Conservation (phyloP, 2,888 invertebrate species). For the Sipha maydis region DNA sequence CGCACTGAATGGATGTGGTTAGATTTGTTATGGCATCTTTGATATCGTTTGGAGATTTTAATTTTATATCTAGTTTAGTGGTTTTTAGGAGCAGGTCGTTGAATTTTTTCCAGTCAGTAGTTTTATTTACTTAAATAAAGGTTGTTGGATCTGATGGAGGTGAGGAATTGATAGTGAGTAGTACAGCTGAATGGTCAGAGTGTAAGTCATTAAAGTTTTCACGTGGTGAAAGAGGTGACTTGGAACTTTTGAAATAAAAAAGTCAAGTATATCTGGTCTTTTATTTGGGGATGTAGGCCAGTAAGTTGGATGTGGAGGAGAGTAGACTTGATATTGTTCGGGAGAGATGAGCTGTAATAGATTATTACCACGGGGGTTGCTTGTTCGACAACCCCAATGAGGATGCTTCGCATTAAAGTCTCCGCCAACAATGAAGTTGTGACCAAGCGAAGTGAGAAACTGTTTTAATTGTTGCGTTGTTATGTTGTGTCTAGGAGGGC, state of each 20-base stretch:
- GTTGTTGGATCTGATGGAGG: not conserved
- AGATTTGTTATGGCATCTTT: not conserved
- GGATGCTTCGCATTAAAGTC: not conserved
- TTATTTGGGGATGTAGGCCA: constrained; percentile 12
- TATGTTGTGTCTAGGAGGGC: not conserved
- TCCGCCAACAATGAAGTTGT: constrained; percentile 26
- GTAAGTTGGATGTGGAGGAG: not conserved
- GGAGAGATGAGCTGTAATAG: no score
- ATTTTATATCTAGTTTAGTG: not conserved
- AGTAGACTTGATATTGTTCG: no score
- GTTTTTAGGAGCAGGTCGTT: not conserved
- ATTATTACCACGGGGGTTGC: not conserved
- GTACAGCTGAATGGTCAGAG: constrained; percentile 12
- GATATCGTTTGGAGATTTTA: not conserved
- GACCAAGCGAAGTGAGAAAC: not conserved
- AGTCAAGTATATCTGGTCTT: constrained; percentile 34
- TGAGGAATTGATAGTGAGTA: no score
- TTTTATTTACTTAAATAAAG: constrained; percentile 27
- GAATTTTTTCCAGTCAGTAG: constrained; percentile 10
- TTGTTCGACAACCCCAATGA: constrained; percentile 12
- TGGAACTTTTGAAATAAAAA: constrained; percentile 17
- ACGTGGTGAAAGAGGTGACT: not conserved
- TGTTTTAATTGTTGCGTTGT: no score
- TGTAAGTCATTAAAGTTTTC: constrained; percentile 13
- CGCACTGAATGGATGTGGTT: not conserved